Evolutionary conservation across 2,888 invertebrate genomes (phyloP).

Genomic region (Periphyllus acericola): DNA sequence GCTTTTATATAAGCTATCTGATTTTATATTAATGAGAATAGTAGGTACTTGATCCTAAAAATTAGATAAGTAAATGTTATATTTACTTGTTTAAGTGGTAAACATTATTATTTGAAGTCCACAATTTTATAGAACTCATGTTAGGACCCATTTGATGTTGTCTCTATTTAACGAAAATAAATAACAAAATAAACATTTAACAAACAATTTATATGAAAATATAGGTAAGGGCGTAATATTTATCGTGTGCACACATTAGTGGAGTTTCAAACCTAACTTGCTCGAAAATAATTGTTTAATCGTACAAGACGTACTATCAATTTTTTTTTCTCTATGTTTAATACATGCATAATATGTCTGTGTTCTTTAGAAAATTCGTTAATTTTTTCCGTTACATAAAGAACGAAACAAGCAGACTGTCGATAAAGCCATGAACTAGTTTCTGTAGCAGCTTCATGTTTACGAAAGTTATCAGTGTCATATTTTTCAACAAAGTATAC

Average conservation of each 20-base stretch:
- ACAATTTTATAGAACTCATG: background rate
- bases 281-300: background rate
- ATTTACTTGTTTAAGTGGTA: background rate
- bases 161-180: too few species aligned
- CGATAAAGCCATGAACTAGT: background rate
- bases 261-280: background rate
- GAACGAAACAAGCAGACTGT: background rate
- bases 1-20: too few species aligned
- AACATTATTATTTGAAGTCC: background rate
- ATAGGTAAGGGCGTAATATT: too few species aligned
- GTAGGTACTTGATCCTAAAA: too few species aligned
- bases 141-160: background rate
- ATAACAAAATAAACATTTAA: too few species aligned
- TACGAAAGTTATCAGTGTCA: background rate
- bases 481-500: constrained; percentile 37
- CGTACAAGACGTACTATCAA: background rate
- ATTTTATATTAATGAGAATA: too few species aligned
- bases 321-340: constrained; percentile 7
- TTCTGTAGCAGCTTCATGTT: background rate
- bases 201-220: too few species aligned
- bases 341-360: background rate
- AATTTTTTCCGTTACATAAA: constrained; percentile 11
- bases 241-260: too few species aligned
- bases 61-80: background rate
- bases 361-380: constrained; percentile 20